These are phyloP conservation scores for Trachelus tabidus DNA, from an alignment of 2,888 invertebrate species.

Conservation along the genomic window DNA sequence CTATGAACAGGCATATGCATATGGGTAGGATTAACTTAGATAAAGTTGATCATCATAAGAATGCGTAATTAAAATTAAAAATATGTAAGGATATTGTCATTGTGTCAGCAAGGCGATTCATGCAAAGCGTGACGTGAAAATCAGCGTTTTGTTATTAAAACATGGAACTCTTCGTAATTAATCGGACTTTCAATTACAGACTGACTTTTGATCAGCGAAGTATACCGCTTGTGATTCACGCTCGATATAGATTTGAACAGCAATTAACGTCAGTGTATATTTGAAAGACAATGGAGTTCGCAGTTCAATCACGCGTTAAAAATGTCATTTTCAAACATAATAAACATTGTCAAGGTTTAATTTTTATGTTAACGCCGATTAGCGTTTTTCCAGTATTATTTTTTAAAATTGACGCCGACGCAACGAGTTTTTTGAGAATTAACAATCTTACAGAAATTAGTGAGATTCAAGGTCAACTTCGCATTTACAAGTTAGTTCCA, in stretches of 20 bases:
- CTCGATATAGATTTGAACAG: neutral
- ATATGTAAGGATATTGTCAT: neutral
- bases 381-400: no score
- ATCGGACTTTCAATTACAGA: neutral
- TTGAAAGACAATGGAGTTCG: neutral
- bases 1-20: neutral
- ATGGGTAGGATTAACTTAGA: neutral
- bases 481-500: neutral
- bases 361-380: neutral
- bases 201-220: neutral
- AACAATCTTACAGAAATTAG: neutral
- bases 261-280: neutral
- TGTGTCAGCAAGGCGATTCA: neutral
- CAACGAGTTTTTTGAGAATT: neutral
- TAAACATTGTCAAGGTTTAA: neutral
- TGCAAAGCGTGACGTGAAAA: neutral
- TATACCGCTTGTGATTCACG: neutral
- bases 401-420: neutral
- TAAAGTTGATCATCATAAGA: neutral
- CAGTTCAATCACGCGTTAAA: neutral
- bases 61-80: neutral
- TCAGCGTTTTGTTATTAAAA: neutral
- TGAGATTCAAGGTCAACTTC: neutral
- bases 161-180: neutral
- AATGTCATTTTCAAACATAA: neutral